These are phyloP conservation scores for Phoenicopterus ruber DNA, from an alignment of 2,113 vertebrate species.

Conservation along the genomic window DNA sequence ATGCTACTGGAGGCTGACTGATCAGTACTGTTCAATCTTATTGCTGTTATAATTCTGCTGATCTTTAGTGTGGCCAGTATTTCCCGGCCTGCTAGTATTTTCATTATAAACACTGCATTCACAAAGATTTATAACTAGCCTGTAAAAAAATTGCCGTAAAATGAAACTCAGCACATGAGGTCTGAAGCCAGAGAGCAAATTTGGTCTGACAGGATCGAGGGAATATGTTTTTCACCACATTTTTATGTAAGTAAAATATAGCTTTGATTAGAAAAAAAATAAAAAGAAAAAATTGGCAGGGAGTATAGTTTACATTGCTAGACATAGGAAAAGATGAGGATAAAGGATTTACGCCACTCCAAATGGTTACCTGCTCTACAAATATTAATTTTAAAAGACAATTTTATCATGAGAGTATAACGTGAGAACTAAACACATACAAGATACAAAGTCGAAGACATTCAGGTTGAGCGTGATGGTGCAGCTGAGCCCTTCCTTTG, in stretches of 20 bases:
- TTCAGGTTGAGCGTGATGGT: not conserved
- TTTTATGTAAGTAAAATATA: not conserved
- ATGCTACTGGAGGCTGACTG: not conserved
- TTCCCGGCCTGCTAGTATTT: not conserved
- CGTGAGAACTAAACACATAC: not conserved
- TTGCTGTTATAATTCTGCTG: not conserved
- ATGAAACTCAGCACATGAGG: not conserved
- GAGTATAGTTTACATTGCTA: not conserved
- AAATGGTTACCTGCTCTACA: not conserved
- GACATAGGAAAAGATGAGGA: not conserved
- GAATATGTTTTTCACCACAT: not conserved
- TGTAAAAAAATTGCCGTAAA: slow-evolving; percentile 6
- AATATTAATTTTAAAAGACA: not conserved
- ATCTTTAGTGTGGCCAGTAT: not conserved
- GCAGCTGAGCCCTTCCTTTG: not conserved
- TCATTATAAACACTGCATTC: slow-evolving; percentile 11
- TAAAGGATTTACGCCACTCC: not conserved
- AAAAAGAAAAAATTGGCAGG: not conserved
- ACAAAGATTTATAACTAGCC: not conserved
- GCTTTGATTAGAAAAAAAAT: not conserved
- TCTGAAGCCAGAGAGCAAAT: slow-evolving; percentile 7
- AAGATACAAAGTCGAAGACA: not conserved
- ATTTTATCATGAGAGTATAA: not conserved
- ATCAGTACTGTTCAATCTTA: not conserved
- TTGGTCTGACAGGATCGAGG: not conserved